Evolutionary conservation across 2,113 vertebrate species (phyloP).

Genomic region (Ptychochromis oligacanthus): DNA sequence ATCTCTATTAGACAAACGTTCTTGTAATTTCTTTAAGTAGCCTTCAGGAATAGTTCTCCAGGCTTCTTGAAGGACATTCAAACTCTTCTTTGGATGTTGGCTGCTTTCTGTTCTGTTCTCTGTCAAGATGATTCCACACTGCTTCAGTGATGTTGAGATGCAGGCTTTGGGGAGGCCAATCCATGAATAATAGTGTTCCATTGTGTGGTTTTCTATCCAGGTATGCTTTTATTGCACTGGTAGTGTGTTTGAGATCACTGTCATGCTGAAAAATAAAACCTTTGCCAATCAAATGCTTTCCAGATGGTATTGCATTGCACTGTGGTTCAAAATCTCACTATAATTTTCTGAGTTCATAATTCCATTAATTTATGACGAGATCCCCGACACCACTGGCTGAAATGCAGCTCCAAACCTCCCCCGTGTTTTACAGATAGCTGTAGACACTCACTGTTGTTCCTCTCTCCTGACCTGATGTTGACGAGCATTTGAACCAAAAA

Average conservation of each 20-base stretch:
- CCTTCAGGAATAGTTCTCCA: no score
- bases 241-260: not conserved
- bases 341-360: not conserved
- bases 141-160: not conserved
- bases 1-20: no score
- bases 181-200: not conserved
- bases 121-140: not conserved
- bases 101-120: not conserved
- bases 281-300: not conserved
- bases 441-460: no score
- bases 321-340: not conserved
- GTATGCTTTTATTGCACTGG: not conserved
- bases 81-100: not conserved
- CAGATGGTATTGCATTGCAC: not conserved
- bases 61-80: no score
- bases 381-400: no score
- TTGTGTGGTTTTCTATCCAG: not conserved
- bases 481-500: no score
- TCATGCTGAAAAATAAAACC: not conserved
- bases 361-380: no score
- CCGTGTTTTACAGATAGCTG: no score
- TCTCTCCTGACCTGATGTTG: no score
- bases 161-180: not conserved
- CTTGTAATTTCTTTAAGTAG: no score
- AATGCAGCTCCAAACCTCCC: no score